Conservation (phyloP, 1,140 invertebrate species). For the Drosophila persimilis region DNA sequence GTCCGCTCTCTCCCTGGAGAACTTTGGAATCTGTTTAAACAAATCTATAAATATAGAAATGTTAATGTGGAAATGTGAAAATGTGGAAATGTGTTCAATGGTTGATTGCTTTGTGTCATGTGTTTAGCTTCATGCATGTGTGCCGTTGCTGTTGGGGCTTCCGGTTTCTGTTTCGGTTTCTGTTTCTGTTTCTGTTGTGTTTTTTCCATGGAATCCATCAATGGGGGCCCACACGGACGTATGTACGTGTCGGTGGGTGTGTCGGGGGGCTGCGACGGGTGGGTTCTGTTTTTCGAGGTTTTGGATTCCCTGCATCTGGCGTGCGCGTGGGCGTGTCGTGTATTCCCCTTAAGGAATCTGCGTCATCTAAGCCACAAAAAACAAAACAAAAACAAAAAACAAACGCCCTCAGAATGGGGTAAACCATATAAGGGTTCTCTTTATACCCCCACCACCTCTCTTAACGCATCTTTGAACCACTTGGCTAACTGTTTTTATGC, state of each 20-base stretch:
- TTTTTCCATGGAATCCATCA: constrained; percentile 29
- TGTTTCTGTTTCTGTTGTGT: constrained; percentile 17
- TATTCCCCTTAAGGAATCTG: constrained; percentile 57
- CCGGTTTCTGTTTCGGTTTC: constrained; percentile 2
- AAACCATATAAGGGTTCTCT: constrained; percentile 41
- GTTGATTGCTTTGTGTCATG: constrained; percentile 8
- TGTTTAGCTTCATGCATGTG: constrained; percentile 40
- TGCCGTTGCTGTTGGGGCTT: constrained; percentile 25
- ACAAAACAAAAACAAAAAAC: constrained; percentile 9
- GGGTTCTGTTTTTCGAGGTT: constrained; percentile 6
- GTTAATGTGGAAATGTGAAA: constrained; percentile 4
- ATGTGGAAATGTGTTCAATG: too few species aligned
- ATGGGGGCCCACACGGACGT: constrained; percentile 24
- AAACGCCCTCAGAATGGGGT: constrained; percentile 38
- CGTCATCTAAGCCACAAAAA: constrained; percentile 53
- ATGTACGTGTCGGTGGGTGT: background rate
- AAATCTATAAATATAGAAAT: constrained; percentile 24
- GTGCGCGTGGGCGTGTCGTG: constrained; percentile 10
- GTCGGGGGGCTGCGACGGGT: background rate
- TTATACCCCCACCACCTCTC: background rate
- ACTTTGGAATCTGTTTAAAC: constrained; percentile 27
- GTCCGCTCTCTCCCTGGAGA: background rate
- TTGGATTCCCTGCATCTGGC: constrained; percentile 13
- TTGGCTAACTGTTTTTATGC: constrained; percentile 47
- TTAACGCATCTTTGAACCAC: constrained; percentile 15